Evolutionary conservation across 2,797 vertebrate genomes (phyloP).

Genomic region (Darevskia mixta): DNA sequence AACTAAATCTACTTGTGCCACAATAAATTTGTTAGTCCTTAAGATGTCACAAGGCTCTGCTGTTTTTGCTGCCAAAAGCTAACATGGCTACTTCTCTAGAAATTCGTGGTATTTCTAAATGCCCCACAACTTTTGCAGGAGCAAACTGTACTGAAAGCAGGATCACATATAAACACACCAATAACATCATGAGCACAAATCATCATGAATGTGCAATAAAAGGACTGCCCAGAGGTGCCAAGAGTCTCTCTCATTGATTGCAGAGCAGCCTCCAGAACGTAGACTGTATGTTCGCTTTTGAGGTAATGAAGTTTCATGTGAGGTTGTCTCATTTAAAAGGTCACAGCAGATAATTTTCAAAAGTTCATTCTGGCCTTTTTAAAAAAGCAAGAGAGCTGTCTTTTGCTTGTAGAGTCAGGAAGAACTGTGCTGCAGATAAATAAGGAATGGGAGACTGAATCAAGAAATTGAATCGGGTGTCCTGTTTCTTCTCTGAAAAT

Average conservation of each 20-base stretch:
- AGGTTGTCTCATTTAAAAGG: not conserved
- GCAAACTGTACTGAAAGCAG: no score
- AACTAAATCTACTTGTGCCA: no score
- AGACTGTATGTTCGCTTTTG: not conserved
- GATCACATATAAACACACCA: no score
- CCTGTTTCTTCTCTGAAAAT: not conserved
- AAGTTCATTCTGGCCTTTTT: conserved; percentile 8
- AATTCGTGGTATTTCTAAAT: not conserved
- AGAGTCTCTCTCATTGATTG: not conserved
- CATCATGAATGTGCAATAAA: no score
- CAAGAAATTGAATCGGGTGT: accelerated
- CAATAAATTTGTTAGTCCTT: no score
- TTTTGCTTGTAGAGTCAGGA: accelerated
- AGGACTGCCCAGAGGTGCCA: no score
- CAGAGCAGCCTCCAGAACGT: accelerated
- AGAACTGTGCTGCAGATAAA: not conserved
- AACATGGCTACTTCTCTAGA: no score
- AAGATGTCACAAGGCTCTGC: no score
- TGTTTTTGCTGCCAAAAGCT: no score
- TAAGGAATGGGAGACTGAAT: accelerated
- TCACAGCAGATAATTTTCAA: conserved; percentile 4
- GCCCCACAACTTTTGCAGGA: no score
- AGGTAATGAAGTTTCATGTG: not conserved
- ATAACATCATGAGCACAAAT: no score
- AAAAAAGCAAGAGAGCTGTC: not conserved